Conservation (phyloP, 2,888 invertebrate species). For the Scelioninae gen. 1 region DNA sequence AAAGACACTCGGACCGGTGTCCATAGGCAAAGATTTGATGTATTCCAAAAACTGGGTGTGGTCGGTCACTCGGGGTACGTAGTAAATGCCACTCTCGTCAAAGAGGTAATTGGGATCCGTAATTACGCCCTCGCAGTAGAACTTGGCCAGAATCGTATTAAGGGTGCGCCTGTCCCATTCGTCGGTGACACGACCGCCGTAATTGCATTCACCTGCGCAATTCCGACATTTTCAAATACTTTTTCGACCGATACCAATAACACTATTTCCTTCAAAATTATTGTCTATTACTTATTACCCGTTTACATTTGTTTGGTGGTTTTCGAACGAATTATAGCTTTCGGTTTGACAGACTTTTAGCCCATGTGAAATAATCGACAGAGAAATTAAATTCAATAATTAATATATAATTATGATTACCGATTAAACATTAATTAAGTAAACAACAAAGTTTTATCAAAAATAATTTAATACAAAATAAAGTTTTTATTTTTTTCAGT, state of each 20-base stretch:
- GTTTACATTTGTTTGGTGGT: conserved; percentile 7
- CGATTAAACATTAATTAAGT: too few relatives aligned
- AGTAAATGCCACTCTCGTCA: conserved; percentile 87
- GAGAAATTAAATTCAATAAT: too few relatives aligned
- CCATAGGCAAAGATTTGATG: conserved; percentile 89
- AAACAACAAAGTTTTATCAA: too few relatives aligned
- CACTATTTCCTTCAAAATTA: conserved; percentile 38
- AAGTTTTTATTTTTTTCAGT: too few relatives aligned
- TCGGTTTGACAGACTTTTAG: too few relatives aligned
- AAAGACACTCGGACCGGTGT: conserved; percentile 93
- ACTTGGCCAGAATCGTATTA: conserved; percentile 91
- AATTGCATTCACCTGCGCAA: conserved; percentile 94
- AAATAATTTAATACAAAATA: too few relatives aligned
- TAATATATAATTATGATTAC: too few relatives aligned
- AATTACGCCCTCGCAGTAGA: conserved; percentile 90
- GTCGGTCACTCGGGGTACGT: conserved; percentile 89
- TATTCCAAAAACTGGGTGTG: conserved; percentile 89
- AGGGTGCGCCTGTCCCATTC: conserved; percentile 97
- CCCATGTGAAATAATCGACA: too few relatives aligned
- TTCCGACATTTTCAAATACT: conserved; percentile 54
- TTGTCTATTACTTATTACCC: conserved; percentile 21
- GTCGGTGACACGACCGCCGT: conserved; percentile 97
- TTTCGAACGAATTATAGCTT: background rate
- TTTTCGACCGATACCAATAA: conserved; percentile 43
- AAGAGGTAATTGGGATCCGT: conserved; percentile 84